A percentile compares a stretch with the other conserved stretches of the same genome.
Evolutionary conservation across 2,113 vertebrate species (phyloP).

Genomic region (Muntiacus reevesi): DNA sequence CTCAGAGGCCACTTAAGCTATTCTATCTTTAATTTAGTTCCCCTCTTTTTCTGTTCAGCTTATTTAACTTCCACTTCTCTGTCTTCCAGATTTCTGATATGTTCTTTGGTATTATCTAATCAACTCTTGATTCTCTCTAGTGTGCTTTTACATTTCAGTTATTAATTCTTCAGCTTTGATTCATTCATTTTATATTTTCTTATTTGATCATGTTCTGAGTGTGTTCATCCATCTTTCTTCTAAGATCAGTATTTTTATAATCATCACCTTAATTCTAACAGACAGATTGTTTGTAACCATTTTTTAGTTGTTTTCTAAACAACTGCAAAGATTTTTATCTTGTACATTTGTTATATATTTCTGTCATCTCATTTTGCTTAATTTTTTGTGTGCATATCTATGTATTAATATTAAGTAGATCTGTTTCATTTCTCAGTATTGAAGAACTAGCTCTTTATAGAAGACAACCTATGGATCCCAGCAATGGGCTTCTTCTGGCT

Average conservation of each 20-base stretch:
- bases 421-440: not conserved
- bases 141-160: not conserved
- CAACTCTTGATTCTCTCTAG: not conserved
- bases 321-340: not conserved
- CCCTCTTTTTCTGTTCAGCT: not conserved
- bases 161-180: not conserved
- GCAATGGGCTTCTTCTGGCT: not conserved
- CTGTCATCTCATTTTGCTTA: not conserved
- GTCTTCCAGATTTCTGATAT: not conserved
- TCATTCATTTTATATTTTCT: not conserved
- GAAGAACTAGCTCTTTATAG: not conserved
- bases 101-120: not conserved
- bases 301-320: not conserved
- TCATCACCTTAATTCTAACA: not conserved
- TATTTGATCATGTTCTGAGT: not conserved
- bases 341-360: not conserved
- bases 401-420: not conserved
- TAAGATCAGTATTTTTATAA: not conserved
- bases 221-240: not conserved
- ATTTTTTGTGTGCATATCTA: not conserved
- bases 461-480: not conserved
- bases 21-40: not conserved
- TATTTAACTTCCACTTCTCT: not conserved
- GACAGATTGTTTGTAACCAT: not conserved
- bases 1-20: not conserved